phyloP scores from a whole-genome alignment of 2,797 vertebrate genomes.

The Falco novaeseelandiae region DNA sequence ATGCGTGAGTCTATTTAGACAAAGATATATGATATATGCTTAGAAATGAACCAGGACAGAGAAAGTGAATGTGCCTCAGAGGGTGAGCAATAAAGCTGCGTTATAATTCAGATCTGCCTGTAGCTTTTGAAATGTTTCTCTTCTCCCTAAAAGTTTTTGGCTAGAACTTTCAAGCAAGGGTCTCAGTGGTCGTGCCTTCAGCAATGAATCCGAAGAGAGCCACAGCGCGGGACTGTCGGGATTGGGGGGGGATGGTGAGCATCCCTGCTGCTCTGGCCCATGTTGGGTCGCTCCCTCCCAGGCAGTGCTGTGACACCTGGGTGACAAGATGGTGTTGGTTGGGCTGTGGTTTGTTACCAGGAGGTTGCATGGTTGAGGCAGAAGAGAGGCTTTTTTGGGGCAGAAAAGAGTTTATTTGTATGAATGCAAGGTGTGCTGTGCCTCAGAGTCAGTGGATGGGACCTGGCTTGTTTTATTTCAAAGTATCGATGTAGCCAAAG shows the following conservation, averaged over 20 bases:
- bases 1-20: background rate
- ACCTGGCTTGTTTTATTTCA: background rate
- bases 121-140: background rate
- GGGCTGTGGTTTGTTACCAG: background rate
- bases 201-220: background rate
- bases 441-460: background rate
- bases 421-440: background rate
- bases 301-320: background rate
- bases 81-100: background rate
- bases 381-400: background rate
- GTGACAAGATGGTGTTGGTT: background rate
- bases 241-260: background rate
- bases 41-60: background rate
- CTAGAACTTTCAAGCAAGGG: background rate
- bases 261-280: background rate
- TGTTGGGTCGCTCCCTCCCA: rapidly evolving
- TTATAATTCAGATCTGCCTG: background rate
- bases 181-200: background rate
- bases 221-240: background rate
- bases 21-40: background rate
- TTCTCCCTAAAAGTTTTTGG: background rate
- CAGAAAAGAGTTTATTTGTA: background rate
- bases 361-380: background rate
- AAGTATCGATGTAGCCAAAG: background rate
- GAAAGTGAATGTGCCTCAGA: background rate